These are phyloP conservation scores for Siniperca chuatsi DNA, from an alignment of 2,113 vertebrate species.

Conservation along the genomic window DNA sequence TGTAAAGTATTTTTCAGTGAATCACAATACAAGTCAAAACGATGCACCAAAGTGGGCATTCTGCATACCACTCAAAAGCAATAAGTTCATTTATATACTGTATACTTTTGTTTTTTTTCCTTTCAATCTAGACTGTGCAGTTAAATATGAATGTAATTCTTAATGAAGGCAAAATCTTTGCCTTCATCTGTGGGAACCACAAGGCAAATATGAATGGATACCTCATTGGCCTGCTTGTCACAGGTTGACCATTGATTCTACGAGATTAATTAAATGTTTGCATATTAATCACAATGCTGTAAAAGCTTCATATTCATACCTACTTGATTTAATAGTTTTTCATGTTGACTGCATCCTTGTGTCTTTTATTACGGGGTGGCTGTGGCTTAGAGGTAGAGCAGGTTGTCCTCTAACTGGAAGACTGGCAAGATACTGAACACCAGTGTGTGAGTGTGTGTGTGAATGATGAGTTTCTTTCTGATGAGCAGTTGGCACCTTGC, in stretches of 20 bases:
- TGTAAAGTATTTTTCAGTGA: no score
- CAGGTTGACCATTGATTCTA: not conserved
- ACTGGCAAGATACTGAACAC: no score
- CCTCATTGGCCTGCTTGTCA: not conserved
- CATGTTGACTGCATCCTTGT: not conserved
- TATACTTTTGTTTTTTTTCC: not conserved
- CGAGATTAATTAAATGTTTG: not conserved
- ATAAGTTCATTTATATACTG: not conserved
- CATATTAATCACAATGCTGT: not conserved
- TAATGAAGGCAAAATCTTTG: not conserved
- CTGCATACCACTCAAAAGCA: not conserved
- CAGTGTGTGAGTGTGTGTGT: no score
- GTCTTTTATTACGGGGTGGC: not conserved
- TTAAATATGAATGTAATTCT: no score
- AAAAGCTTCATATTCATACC: conserved; percentile 7
- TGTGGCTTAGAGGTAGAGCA: not conserved
- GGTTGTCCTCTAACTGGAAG: no score
- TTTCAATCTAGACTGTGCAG: not conserved
- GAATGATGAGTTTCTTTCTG: no score
- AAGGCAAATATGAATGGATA: not conserved
- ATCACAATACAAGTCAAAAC: not conserved
- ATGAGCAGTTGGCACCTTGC: no score
- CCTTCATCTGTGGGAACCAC: not conserved
- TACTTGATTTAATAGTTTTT: not conserved
- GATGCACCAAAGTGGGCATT: not conserved